Percentiles rank a stretch among this genome's conserved stretches.
Evolutionary conservation across 2,888 invertebrate genomes (phyloP).

Genomic region (Metalampra italica): DNA sequence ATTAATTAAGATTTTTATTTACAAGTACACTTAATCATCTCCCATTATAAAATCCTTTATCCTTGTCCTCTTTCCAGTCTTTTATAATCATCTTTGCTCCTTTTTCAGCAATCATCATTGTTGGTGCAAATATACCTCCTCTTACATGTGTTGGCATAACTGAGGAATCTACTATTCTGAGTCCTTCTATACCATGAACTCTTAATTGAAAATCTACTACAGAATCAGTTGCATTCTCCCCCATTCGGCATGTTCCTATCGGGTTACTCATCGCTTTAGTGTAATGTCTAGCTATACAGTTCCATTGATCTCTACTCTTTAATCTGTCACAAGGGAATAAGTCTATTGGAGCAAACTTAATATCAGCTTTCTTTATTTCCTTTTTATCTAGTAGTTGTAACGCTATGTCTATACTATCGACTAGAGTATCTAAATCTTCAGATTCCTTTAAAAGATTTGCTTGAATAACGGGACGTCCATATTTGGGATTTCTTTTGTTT

Average conservation of each 20-base stretch:
- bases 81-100: conserved; percentile 60
- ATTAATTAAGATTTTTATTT: conserved; percentile 50
- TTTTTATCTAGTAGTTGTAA: conserved; percentile 66
- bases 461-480: conserved; percentile 66
- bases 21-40: conserved; percentile 25
- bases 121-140: conserved; percentile 58
- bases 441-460: conserved; percentile 66
- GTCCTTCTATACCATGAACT: conserved; percentile 65
- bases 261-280: conserved; percentile 69
- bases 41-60: conserved; percentile 48
- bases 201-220: conserved; percentile 62
- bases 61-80: conserved; percentile 68
- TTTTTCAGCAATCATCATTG: conserved; percentile 73
- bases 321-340: conserved; percentile 66
- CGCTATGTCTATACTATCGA: conserved; percentile 68
- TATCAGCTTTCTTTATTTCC: conserved; percentile 63
- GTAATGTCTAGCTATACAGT: conserved; percentile 69
- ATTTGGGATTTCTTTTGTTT: conserved; percentile 67
- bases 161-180: conserved; percentile 67
- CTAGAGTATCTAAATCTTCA: conserved; percentile 65
- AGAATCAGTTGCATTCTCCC: conserved; percentile 55
- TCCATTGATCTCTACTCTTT: conserved; percentile 68
- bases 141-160: conserved; percentile 70
- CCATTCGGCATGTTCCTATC: conserved; percentile 71
- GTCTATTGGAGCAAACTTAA: conserved; percentile 66